Evolutionary conservation across 2,888 invertebrate species (phyloP).

Genomic region (Blomia tropicalis): DNA sequence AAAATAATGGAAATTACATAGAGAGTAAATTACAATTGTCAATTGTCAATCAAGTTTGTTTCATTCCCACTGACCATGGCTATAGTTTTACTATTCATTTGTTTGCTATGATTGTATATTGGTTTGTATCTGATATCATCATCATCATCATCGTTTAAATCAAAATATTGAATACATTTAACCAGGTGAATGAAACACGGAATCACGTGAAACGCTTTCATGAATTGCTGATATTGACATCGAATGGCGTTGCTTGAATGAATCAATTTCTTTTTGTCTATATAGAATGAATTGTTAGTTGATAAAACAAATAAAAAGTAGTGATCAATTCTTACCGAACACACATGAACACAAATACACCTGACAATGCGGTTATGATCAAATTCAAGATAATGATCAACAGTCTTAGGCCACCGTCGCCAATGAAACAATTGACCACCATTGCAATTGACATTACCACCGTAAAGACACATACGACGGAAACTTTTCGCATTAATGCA

Average conservation of each 20-base stretch:
- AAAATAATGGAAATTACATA: too few species aligned
- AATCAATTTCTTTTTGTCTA: conserved; percentile 20
- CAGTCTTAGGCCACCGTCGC: conserved; percentile 20
- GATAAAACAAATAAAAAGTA: not conserved
- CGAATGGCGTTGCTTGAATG: conserved; percentile 18
- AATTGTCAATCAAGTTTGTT: too few species aligned
- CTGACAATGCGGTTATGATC: conserved; percentile 16
- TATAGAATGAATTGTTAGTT: conserved; percentile 9
- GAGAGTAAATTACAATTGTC: too few species aligned
- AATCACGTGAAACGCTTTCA: conserved; percentile 18
- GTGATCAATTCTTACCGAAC: conserved; percentile 13
- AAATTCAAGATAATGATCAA: conserved; percentile 22
- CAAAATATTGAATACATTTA: too few species aligned
- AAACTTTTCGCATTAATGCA: not conserved
- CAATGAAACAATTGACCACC: conserved; percentile 22
- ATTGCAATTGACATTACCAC: conserved; percentile 20
- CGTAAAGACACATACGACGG: conserved; percentile 12
- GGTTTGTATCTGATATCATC: too few species aligned
- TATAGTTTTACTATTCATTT: too few species aligned
- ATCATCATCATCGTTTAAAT: too few species aligned
- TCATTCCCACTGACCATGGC: too few species aligned
- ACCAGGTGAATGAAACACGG: not conserved
- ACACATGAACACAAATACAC: conserved; percentile 14
- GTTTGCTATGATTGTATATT: too few species aligned
- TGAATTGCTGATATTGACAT: conserved; percentile 24